phyloP scores from a whole-genome alignment of 1,140 invertebrate species.

The Drosophila pallidifrons region DNA sequence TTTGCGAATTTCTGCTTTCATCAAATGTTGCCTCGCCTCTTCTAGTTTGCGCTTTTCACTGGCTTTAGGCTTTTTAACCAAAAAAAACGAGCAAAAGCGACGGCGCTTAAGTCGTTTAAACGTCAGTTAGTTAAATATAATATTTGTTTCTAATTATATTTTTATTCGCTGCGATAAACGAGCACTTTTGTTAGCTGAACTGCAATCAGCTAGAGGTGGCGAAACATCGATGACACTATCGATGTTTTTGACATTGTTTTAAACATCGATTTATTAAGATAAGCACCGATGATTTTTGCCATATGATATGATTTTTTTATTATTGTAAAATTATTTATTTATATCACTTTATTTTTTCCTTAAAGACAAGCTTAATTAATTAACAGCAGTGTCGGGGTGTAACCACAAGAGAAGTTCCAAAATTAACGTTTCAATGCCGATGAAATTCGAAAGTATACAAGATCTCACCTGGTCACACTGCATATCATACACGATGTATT shows the following conservation, averaged over 20 bases:
- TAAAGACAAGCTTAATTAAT: too few relatives aligned
- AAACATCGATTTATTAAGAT: too few relatives aligned
- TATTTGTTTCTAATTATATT: constrained; percentile 53
- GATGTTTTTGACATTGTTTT: constrained; percentile 5
- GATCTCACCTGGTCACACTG: too few relatives aligned
- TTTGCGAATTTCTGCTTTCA: constrained; percentile 56
- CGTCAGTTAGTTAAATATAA: constrained; percentile 44
- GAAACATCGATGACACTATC: constrained; percentile 3
- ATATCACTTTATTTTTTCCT: too few relatives aligned
- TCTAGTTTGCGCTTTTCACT: constrained; percentile 29
- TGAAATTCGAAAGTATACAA: too few relatives aligned
- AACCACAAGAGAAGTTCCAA: too few relatives aligned
- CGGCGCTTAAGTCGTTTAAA: constrained; percentile 44
- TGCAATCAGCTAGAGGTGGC: constrained; percentile 36
- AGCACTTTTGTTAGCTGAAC: constrained; percentile 54
- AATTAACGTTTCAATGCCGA: too few relatives aligned
- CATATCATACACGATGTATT: too few relatives aligned
- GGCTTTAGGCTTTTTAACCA: constrained; percentile 17
- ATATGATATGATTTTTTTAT: too few relatives aligned
- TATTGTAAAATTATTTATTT: too few relatives aligned
- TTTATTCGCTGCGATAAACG: constrained; percentile 57
- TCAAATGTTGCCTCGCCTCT: constrained; percentile 43
- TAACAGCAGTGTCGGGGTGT: too few relatives aligned
- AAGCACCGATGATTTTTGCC: too few relatives aligned
- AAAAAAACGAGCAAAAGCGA: constrained; percentile 40